A percentile compares a stretch with the other conserved stretches of the same genome.
Evolutionary conservation across 2,797 vertebrate species (phyloP).

Genomic region (Hydrophis major): DNA sequence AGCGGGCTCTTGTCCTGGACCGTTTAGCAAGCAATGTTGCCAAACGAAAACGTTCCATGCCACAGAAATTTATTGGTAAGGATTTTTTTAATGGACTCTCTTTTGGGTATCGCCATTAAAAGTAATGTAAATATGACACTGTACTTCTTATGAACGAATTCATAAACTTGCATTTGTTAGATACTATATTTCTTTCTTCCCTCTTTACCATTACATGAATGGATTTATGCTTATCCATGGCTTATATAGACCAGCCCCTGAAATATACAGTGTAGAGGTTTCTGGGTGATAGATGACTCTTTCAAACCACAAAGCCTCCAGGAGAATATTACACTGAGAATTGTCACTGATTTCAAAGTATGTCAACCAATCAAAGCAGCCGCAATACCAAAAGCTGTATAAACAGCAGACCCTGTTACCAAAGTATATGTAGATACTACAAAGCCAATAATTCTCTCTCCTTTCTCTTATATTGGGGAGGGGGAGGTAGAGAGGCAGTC

Average conservation of each 20-base stretch:
- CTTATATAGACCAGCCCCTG: background rate
- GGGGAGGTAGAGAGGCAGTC: too few species aligned
- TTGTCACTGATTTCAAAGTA: background rate
- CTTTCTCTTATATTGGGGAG: background rate
- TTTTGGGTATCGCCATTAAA: conserved; percentile 53
- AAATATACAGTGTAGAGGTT: background rate
- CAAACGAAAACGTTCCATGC: conserved; percentile 95
- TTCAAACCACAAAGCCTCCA: background rate
- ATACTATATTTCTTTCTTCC: too few species aligned
- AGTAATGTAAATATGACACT: conserved; percentile 13
- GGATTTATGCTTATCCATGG: background rate
- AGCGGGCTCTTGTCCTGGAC: conserved; percentile 90
- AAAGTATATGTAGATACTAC: background rate
- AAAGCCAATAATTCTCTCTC: background rate
- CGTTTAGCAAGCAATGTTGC: conserved; percentile 94
- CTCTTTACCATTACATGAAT: background rate
- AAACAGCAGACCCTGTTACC: background rate
- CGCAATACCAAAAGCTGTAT: background rate
- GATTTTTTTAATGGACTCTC: conserved; percentile 44
- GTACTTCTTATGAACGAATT: background rate
- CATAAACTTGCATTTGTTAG: background rate
- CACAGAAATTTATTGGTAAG: conserved; percentile 96
- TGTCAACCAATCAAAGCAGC: background rate
- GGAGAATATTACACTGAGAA: background rate
- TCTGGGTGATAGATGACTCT: background rate